Conservation (phyloP, 2,113 vertebrate genomes). For the Nansenia antarctica region DNA sequence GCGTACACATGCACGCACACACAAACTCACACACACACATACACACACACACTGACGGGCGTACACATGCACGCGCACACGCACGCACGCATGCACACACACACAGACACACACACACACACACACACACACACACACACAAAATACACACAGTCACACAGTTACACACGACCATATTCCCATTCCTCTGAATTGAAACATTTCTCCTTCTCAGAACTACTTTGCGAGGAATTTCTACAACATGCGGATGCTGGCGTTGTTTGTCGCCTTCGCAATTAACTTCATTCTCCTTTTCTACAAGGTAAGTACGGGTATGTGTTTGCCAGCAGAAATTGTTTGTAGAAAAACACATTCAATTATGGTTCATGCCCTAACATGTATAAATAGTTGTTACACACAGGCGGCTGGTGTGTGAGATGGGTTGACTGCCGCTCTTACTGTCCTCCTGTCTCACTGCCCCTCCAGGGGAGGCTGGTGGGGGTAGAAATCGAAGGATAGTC, state of each 20-base stretch:
- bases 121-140: neutral
- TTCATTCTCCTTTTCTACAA: slow-evolving; percentile 98
- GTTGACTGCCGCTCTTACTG: neutral
- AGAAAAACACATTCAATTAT: neutral
- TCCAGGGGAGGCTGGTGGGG: no score
- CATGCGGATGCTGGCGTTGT: slow-evolving; percentile 90
- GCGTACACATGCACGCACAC: no score
- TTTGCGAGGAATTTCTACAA: slow-evolving; percentile 97
- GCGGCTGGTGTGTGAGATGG: neutral
- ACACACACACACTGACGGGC: no score
- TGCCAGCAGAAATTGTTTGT: neutral
- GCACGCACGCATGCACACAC: neutral
- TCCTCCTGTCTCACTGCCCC: neutral
- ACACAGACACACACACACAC: neutral
- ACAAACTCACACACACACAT: neutral
- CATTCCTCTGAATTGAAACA: neutral
- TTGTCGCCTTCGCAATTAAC: slow-evolving; percentile 94
- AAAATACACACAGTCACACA: neutral
- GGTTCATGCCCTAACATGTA: neutral
- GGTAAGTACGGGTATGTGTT: slow-evolving; percentile 66
- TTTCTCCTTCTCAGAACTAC: slow-evolving; percentile 81
- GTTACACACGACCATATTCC: neutral
- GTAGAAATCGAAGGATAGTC: no score
- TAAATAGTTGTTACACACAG: neutral
- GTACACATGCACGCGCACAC: neutral